Evolutionary conservation across 2,888 invertebrate species (phyloP).

Genomic region (Mellilla xanthometata): DNA sequence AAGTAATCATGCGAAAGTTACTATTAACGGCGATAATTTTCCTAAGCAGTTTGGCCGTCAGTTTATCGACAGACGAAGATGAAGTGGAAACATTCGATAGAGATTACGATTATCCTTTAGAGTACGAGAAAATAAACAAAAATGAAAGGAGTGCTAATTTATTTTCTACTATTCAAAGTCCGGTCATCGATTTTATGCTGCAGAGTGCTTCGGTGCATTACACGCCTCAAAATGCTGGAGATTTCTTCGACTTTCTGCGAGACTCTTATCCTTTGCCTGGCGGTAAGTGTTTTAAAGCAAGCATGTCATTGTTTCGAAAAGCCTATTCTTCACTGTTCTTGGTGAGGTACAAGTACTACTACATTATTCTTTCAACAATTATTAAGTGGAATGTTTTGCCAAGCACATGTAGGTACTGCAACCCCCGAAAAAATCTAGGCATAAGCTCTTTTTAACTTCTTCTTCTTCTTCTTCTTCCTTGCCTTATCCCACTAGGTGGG

Average conservation of each 20-base stretch:
- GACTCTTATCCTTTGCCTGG: constrained; percentile 60
- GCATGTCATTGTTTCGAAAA: too few species aligned
- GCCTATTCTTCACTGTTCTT: too few species aligned
- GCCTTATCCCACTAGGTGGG: too few species aligned
- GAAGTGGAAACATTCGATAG: constrained; percentile 29
- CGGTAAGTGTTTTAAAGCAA: constrained; percentile 47
- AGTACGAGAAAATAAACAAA: neutral
- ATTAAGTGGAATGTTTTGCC: too few species aligned
- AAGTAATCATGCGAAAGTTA: constrained; percentile 18
- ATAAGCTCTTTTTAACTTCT: too few species aligned
- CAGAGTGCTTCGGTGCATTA: constrained; percentile 42
- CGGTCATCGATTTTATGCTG: constrained; percentile 48
- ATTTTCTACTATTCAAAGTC: constrained; percentile 43
- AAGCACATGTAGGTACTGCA: too few species aligned
- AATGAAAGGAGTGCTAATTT: constrained; percentile 22
- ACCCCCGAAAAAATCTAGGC: too few species aligned
- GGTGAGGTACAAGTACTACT: too few species aligned
- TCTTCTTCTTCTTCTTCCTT: too few species aligned
- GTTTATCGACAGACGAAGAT: constrained; percentile 30
- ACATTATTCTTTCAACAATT: too few species aligned
- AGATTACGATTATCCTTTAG: neutral
- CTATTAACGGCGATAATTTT: constrained; percentile 26
- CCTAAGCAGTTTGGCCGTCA: constrained; percentile 26
- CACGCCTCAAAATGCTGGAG: constrained; percentile 35
- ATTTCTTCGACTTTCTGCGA: constrained; percentile 57